Base-by-base conservation (phyloP, 2,113 vertebrate species). In the Coregonus clupeaformis region DNA sequence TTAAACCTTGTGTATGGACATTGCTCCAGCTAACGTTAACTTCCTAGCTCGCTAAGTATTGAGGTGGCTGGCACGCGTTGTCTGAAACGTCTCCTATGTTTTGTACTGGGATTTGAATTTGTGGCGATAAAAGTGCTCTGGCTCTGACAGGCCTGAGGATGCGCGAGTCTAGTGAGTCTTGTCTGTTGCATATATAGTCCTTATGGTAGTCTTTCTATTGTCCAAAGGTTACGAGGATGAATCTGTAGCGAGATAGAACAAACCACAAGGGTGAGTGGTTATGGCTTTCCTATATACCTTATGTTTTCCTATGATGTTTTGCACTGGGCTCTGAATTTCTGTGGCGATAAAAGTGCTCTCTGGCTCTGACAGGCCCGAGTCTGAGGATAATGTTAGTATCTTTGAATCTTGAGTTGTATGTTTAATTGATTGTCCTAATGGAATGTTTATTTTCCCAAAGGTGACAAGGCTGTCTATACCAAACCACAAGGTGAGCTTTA, bases 321-420 rank as follows among this genome's bases (percentile, higher is more conserved):
- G 32, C 65, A 67, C 30, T 67, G 65, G 65, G 65, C 65, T 67
- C 65, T n/a, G 14, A 67, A 42, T 42, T 3, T 16, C 14, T 20
- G 29, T 67, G 65, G 30, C 13, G 29, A 67, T 1, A 42, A 36
- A 36, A 0, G 84, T 88, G 82, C 88, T 64, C 81, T 87, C 63
- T 77, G 81, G 82, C 82, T 83, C 75, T 86, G 86, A 88, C 86
- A 88, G 80, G 84, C 81, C 72, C 30, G 68, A 57, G 64, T 25
- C 72, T 66, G 72, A 73, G 42, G 25, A 32, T 42, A 55, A 6
- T 65, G 22, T 65, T 27, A 16, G 5, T 30, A 27, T 27, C 27
- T 27, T 14, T 65, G 6, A 5, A 4, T 27, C 9, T 25, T 11
- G 36, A 42, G 3, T 42, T 42, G n/a, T n/a, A n/a, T 11, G 9